These are phyloP conservation scores for Germaria angustata DNA, from an alignment of 2,888 invertebrate genomes.

Conservation along the genomic window DNA sequence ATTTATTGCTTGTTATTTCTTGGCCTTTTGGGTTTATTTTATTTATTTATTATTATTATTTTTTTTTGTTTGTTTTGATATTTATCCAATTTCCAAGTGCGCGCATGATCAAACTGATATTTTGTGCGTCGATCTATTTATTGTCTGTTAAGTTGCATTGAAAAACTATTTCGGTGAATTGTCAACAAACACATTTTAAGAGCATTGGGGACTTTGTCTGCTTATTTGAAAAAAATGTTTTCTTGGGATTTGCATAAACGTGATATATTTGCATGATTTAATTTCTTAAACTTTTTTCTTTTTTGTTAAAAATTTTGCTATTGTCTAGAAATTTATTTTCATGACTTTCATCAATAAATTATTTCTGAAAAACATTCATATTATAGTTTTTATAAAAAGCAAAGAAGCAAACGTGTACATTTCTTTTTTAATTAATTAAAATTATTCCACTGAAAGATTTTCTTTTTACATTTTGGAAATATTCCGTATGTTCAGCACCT, in stretches of 20 bases:
- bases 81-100: constrained; percentile 37
- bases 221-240: constrained; percentile 29
- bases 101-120: constrained; percentile 37
- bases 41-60: too few species aligned
- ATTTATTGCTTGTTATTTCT: constrained; percentile 46
- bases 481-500: too few species aligned
- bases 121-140: neutral
- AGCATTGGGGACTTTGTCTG: constrained; percentile 22
- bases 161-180: constrained; percentile 27
- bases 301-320: constrained; percentile 9
- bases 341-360: neutral
- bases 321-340: constrained; percentile 27
- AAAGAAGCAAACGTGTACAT: too few species aligned
- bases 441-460: too few species aligned
- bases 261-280: constrained; percentile 59
- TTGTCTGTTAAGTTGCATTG: constrained; percentile 16
- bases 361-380: too few species aligned
- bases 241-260: constrained; percentile 57
- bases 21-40: neutral
- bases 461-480: too few species aligned
- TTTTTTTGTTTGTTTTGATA: neutral
- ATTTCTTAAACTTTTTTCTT: constrained; percentile 20
- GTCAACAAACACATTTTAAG: neutral
- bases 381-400: too few species aligned
- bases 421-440: too few species aligned